Evolutionary conservation across 2,797 vertebrate genomes (phyloP).

Genomic region (Sparidentex hasta): DNA sequence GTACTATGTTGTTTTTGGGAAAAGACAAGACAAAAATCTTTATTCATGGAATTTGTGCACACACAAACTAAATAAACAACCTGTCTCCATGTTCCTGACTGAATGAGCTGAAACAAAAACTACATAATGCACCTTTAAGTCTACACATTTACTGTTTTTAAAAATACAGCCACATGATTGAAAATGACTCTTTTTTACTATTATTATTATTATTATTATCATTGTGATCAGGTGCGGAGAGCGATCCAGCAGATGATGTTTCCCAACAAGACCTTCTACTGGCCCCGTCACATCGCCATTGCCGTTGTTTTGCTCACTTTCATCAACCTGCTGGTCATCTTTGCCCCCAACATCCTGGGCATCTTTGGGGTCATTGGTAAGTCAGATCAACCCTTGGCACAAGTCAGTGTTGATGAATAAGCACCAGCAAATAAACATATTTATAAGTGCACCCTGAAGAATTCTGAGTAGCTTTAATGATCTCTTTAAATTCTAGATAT

Average conservation of each 20-base stretch:
- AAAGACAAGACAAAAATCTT: too few species aligned
- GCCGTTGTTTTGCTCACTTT: conserved; percentile 89
- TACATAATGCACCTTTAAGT: too few species aligned
- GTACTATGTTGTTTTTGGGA: background rate
- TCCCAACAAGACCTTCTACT: conserved; percentile 94
- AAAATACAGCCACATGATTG: background rate
- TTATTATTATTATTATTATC: background rate
- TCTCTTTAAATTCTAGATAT: background rate
- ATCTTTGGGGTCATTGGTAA: conserved; percentile 98
- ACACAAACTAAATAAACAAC: too few species aligned
- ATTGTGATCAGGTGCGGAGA: conserved; percentile 89
- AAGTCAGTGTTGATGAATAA: background rate
- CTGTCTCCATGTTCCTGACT: too few species aligned
- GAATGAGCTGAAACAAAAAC: too few species aligned
- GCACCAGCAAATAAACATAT: background rate
- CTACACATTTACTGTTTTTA: background rate
- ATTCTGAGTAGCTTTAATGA: background rate
- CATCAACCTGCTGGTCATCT: conserved; percentile 97
- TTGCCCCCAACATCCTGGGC: conserved; percentile 96
- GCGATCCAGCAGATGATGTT: conserved; percentile 98
- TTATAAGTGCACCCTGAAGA: background rate
- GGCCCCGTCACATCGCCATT: conserved; percentile 92
- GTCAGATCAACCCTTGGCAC: conserved; percentile 52
- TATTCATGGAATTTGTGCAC: too few species aligned
- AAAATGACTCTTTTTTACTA: background rate